Evolutionary conservation across 2,888 invertebrate genomes (phyloP).

Genomic region (Aromia moschata): DNA sequence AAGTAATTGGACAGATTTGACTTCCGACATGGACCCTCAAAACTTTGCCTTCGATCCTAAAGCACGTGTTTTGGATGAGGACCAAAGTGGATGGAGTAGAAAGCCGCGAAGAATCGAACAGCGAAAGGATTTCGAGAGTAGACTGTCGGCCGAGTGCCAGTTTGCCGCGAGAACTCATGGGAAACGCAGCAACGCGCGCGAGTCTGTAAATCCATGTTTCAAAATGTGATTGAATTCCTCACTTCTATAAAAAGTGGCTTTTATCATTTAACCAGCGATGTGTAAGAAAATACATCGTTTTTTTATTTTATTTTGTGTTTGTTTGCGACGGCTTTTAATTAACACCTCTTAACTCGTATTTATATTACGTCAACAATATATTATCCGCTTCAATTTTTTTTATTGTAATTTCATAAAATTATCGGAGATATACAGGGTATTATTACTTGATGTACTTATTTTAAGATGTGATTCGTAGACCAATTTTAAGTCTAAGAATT

Average conservation of each 20-base stretch:
- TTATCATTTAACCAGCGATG: constrained; percentile 52
- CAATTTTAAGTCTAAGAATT: no score
- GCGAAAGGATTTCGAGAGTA: constrained; percentile 20
- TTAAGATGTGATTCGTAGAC: no score
- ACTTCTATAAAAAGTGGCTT: constrained; percentile 53
- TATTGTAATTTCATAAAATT: no score
- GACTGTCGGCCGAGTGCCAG: constrained; percentile 49
- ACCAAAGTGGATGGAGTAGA: constrained; percentile 4
- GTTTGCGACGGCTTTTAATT: no score
- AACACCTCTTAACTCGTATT: no score
- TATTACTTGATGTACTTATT: no score
- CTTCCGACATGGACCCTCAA: no score
- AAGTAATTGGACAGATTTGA: no score
- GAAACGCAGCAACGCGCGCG: constrained; percentile 31
- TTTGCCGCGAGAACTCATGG: constrained; percentile 56
- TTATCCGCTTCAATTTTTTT: no score
- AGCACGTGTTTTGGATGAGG: constrained; percentile 10
- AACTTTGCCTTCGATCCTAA: background rate
- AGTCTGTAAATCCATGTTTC: constrained; percentile 52
- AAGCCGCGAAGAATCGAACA: constrained; percentile 10
- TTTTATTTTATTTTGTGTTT: no score
- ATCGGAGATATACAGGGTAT: no score
- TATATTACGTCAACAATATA: no score
- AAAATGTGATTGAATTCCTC: constrained; percentile 58
- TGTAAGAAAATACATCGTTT: constrained; percentile 51